Evolutionary conservation across 2,888 invertebrate species (phyloP), one percentile per base, ranked within the genome.

Genomic region (Apocheima hispidaria): DNA sequence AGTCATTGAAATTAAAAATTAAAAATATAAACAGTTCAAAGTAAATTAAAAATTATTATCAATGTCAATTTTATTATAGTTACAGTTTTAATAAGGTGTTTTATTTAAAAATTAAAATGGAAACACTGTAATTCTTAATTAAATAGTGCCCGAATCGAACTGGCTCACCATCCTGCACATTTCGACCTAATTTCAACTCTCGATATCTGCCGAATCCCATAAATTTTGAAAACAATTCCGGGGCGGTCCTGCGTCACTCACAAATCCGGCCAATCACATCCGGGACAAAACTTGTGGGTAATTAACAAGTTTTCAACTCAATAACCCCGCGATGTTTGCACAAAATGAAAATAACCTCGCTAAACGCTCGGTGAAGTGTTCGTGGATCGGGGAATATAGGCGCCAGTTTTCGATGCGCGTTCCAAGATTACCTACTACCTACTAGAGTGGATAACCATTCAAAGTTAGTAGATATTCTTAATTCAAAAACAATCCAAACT

Each of bases 291-390:
- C 64, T 65, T 66, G 60, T 49, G 57, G 63, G 77, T 77, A 81
- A 80, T 82, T 82, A 74, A 75, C 75, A 82, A 88, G 81, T 87
- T 88, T 75, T 75, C 78, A 84, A 86, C 86, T 86, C 82, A 83
- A 88, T 86, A 82, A 81, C 77, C 23, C 77, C 79, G 78, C 82
- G 78, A 84, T 83, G 84, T 86, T 83, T 79, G 81, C 74, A 81
- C 81, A 81, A 84, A 87, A 83, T 74, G 77, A 80, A 82, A 84
- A 81, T 84, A 82, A 84, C 81, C 83, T 77, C 71, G 77, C 79
- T 83, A 81, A 83, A 82, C 75, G 78, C 77, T 74, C 75, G 63
- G 60, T 56, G 52, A 72, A 77, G 68, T 75, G 77, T 70, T 43
- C 33, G 38, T n/a, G 14, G 69, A 71, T 60, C 46, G 30, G 26